Base-by-base conservation (phyloP, 2,888 invertebrate species). In the Macrophya alboannulata region DNA sequence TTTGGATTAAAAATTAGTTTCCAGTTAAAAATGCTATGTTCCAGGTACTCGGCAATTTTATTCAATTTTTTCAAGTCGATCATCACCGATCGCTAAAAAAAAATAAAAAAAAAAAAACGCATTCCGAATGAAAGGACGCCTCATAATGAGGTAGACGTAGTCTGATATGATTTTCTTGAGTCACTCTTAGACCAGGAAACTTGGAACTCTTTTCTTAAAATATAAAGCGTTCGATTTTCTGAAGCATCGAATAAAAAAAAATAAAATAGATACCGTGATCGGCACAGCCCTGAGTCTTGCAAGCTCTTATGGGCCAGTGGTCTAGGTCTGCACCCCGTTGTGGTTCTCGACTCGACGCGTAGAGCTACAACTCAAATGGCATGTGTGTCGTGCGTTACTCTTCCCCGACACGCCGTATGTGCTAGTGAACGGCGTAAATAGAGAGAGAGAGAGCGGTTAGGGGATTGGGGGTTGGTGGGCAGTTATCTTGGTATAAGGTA, bases 361-460 rank as follows among this genome's bases (percentile, higher is more conserved):
- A 37, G 85, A 82, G 86, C 86, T 85, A 88, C 86, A 87, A 85
- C 81, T 86, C 86, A 87, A 88, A 87, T 91, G 87, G 90, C 90
- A 90, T 90, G 90, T 90, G 89, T 88, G 89, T 88, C 88, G 87
- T 87, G 87, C 90, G 90, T 90, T 90, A 90, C 89, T 90, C 90
- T 90, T 89, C 68, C 68, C 37, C 83, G 83, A 83, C 83, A 71
- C 83, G 83, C n/a, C 83, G 83, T 81, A 62, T 43, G 81, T 81
- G 55, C 40, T 43, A 43, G 72, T 72, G 72, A 72, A 72, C 81
- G 40, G 81, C 81, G 81, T 81, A 81, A 59, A 83, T 82, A 65
- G 77, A 77, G 77, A 51, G 79, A 4, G 59, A 43, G 43, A 25
- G 43, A 37, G 71, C 37, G 40, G 21, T n/a, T 5, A 15, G 31